phyloP scores from a whole-genome alignment of 2,797 vertebrate species.

The Eutrigla gurnardus region DNA sequence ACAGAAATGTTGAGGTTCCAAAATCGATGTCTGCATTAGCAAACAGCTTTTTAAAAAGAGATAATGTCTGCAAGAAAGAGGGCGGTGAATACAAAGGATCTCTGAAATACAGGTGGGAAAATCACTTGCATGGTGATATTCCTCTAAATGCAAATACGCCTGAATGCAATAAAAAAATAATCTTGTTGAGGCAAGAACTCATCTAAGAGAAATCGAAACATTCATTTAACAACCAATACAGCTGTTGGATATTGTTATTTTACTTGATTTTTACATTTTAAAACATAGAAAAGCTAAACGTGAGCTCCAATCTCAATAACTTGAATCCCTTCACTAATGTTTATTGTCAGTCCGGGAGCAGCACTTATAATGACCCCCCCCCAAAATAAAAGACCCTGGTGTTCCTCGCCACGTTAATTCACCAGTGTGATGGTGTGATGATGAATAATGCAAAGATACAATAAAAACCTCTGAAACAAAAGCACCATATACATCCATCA shows the following conservation, averaged over 20 bases:
- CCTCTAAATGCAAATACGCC: not conserved
- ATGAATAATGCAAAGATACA: constrained; percentile 74
- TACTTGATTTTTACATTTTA: constrained; percentile 12
- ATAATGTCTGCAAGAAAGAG: not conserved
- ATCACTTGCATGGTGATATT: not conserved
- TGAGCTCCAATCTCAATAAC: constrained; percentile 2
- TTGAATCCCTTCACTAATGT: constrained; percentile 21
- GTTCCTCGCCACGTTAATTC: constrained; percentile 36
- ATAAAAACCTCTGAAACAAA: constrained; percentile 62
- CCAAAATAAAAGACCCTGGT: not conserved
- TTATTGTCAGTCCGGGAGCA: constrained; percentile 3
- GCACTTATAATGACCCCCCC: constrained; percentile 5
- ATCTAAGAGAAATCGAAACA: constrained; percentile 14
- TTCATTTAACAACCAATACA: not conserved
- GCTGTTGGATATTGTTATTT: constrained; percentile 9
- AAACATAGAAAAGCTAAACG: not conserved
- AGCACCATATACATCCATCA: constrained; percentile 55
- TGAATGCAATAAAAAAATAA: constrained; percentile 24
- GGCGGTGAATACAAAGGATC: not conserved
- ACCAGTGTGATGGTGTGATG: constrained; percentile 21
- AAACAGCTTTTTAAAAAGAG: not conserved
- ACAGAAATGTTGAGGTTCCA: not conserved
- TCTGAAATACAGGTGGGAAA: constrained; percentile 7
- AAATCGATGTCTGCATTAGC: not conserved
- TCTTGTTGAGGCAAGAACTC: constrained; percentile 7